Conservation (phyloP, 2,113 vertebrate species). For the Tenebrosternarchus preto region DNA sequence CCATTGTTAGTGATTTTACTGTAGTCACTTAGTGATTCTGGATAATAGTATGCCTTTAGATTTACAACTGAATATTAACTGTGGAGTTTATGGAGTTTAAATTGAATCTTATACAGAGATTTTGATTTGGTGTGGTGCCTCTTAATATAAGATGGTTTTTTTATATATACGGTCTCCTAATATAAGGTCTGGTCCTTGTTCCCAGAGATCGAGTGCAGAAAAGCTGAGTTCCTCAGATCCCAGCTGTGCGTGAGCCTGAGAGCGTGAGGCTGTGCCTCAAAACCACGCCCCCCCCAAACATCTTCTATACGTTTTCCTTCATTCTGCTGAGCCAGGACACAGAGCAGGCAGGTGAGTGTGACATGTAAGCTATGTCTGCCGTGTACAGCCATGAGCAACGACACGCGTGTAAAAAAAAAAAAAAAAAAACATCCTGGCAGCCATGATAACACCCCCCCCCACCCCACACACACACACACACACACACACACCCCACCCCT, state of each 20-base stretch:
- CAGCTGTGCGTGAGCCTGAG: not conserved
- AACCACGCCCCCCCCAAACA: not conserved
- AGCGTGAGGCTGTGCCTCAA: too few relatives aligned
- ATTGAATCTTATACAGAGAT: too few relatives aligned
- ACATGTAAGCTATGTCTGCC: conserved; percentile 12
- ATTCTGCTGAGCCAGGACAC: not conserved
- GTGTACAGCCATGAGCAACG: conserved; percentile 25
- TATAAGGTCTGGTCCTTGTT: not conserved
- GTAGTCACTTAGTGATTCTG: too few relatives aligned
- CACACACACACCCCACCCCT: conserved; percentile 43
- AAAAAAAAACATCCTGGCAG: conserved; percentile 31
- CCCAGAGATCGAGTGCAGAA: not conserved
- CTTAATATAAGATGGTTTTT: too few relatives aligned
- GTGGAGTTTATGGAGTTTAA: too few relatives aligned
- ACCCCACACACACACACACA: too few relatives aligned
- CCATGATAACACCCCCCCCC: conserved; percentile 39
- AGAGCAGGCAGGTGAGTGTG: conserved; percentile 28
- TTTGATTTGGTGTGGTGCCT: too few relatives aligned
- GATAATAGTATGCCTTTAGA: too few relatives aligned
- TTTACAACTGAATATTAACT: too few relatives aligned
- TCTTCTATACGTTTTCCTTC: conserved; percentile 17
- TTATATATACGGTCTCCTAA: too few relatives aligned
- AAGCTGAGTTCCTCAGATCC: not conserved
- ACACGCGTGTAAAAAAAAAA: conserved; percentile 43
- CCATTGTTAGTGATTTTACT: too few relatives aligned